Evolutionary conservation across 2,797 vertebrate genomes (phyloP), one percentile per base, ranked within the genome.

Genomic region (Pseudomugil gertrudae): DNA sequence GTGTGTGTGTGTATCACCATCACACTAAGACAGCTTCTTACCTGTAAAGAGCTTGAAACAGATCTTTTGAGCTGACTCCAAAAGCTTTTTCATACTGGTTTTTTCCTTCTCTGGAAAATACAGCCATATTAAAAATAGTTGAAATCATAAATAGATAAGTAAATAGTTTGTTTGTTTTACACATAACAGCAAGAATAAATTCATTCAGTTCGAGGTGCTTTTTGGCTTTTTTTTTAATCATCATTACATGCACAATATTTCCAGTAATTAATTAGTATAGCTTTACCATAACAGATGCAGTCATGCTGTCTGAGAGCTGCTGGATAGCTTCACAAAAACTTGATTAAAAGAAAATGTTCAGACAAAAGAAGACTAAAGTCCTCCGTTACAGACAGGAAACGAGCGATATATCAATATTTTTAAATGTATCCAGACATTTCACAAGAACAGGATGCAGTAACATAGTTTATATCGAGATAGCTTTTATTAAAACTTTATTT

Each of bases 41-140:
- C 97, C 96, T 96, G 95, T 97, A 97, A 74, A 98, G 84, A 50
- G 95, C 95, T 33, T 94, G 83, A 83, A 97, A 98, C 73, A 95
- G 87, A 32, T 96, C 94, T 38, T 90, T 65, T 0, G 95, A 92
- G 57, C 72, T 88, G 54, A 95, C 60, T 0, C 95, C 94, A 73
- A 97, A 96, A 13, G 93, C 94, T 85, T 89, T 94, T 79, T 94
- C 89, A 69, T 97, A 95, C 59, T 96, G 96, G 80, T 94, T 96
- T 78, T 63, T 92, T 33, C 96, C 96, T 78, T 98, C 95, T 77
- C 96, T 98, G 79, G 15, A 77, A 87, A 65, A 56, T 36, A 23
- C 2, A 23, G 21, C 9, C 17, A 38, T 4, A 53, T 64, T 3
- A 68, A 32, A 35, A 17, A 52, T 8, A 3, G 48, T 23, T 43